These are phyloP conservation scores for Podarcis cretensis DNA, from an alignment of 2,113 vertebrate species.

Conservation along the genomic window DNA sequence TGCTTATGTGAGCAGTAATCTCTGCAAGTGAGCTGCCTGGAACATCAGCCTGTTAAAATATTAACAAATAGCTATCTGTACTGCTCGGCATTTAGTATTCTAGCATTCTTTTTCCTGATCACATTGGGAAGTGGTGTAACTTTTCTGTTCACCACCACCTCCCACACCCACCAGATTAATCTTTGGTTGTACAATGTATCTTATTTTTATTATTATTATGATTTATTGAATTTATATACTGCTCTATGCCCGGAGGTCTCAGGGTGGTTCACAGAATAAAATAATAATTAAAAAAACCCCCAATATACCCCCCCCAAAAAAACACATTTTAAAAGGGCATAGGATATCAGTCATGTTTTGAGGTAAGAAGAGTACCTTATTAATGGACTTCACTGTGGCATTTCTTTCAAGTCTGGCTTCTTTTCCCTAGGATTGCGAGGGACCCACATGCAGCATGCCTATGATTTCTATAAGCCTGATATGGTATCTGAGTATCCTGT, in stretches of 20 bases:
- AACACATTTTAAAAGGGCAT: no score
- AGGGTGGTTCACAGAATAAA: no score
- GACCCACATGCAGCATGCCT: slow-evolving; percentile 97
- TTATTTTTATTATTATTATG: background rate
- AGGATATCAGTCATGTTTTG: no score
- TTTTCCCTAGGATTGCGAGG: slow-evolving; percentile 86
- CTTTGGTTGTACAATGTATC: background rate
- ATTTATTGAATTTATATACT: no score
- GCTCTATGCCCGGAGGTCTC: no score
- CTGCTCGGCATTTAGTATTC: background rate
- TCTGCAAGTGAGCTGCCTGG: background rate
- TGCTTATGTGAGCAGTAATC: background rate
- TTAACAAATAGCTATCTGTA: background rate
- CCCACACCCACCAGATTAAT: background rate
- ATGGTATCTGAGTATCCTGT: slow-evolving; percentile 96
- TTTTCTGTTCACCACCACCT: background rate
- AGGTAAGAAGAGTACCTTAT: background rate
- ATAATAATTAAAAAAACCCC: no score
- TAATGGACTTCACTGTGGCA: background rate
- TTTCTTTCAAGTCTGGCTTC: slow-evolving; percentile 7
- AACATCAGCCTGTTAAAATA: background rate
- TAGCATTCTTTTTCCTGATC: background rate
- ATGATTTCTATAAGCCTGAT: slow-evolving; percentile 98
- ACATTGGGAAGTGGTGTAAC: background rate
- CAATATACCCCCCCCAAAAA: no score